Percentiles rank a stretch among this genome's conserved stretches.
phyloP scores from a whole-genome alignment of 1,140 invertebrate genomes.

The Sycophila sp. region DNA sequence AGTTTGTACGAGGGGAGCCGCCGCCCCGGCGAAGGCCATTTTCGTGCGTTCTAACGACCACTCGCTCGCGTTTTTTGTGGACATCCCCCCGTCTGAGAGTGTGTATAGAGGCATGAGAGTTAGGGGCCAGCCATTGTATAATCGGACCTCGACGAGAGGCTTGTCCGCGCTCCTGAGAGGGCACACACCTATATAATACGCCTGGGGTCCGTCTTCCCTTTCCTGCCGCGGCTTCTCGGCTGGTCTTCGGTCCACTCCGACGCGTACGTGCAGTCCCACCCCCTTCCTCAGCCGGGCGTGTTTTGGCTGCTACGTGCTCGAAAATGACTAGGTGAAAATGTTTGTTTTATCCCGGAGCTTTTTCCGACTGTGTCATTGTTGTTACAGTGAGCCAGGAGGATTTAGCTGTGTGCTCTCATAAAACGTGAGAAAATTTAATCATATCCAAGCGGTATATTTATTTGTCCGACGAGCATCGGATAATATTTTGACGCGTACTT shows the following conservation, averaged over 20 bases:
- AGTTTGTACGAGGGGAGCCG: neutral
- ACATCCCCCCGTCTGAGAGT: slow-evolving; percentile 14
- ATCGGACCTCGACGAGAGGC: neutral
- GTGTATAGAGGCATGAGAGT: slow-evolving; percentile 1
- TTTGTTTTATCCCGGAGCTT: neutral
- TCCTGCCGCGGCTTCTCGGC: neutral
- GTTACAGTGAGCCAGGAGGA: neutral
- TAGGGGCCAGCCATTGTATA: slow-evolving; percentile 28
- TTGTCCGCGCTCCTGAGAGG: slow-evolving; percentile 41
- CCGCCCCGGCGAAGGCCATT: slow-evolving; percentile 10
- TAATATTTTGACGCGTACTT: no score
- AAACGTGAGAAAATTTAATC: slow-evolving; percentile 15
- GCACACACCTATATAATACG: neutral
- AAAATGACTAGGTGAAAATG: slow-evolving; percentile 7
- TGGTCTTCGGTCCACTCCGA: neutral
- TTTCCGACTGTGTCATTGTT: slow-evolving; percentile 1
- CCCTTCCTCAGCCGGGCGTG: neutral
- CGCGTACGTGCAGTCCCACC: neutral
- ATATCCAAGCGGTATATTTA: no score
- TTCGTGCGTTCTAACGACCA: slow-evolving; percentile 29
- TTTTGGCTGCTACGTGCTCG: neutral
- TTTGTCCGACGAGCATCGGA: no score
- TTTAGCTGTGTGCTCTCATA: no score
- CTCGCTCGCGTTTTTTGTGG: slow-evolving; percentile 20
- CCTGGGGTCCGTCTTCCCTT: neutral